These are phyloP conservation scores for Ctenosaura bakeri DNA, from an alignment of 2,797 vertebrate species.

Conservation along the genomic window DNA sequence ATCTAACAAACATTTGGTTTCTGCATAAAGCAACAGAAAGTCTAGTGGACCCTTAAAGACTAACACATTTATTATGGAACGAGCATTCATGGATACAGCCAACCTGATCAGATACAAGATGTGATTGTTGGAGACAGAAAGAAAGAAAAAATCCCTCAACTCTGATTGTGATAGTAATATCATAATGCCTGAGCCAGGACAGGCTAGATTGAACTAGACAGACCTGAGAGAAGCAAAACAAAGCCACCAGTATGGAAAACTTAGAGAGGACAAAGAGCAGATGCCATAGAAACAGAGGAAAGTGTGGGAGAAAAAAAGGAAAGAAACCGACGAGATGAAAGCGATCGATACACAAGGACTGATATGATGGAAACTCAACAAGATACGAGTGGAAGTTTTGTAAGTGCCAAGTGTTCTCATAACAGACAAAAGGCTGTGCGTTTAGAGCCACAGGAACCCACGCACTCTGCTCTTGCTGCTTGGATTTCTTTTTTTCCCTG, in stretches of 20 bases:
- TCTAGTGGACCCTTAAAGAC: neutral
- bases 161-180: slow-evolving; percentile 14
- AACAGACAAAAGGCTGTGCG: slow-evolving; percentile 14
- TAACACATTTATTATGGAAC: neutral
- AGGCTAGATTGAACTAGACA: neutral
- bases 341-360: neutral
- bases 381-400: neutral
- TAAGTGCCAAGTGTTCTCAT: slow-evolving; percentile 3
- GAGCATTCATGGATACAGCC: neutral
- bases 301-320: neutral
- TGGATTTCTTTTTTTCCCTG: neutral
- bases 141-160: slow-evolving; percentile 25
- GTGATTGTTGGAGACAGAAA: slow-evolving; percentile 15
- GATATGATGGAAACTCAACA: slow-evolving; percentile 37
- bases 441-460: neutral
- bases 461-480: neutral
- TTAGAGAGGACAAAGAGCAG: slow-evolving; percentile 28
- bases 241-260: slow-evolving; percentile 35
- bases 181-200: neutral
- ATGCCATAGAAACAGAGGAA: slow-evolving; percentile 24
- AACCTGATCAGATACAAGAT: neutral
- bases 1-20: neutral
- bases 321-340: neutral
- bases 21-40: neutral
- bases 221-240: neutral